Evolutionary conservation across 2,888 invertebrate species (phyloP), one percentile per base, ranked within the genome.

Genomic region (Drosophila pegasa): DNA sequence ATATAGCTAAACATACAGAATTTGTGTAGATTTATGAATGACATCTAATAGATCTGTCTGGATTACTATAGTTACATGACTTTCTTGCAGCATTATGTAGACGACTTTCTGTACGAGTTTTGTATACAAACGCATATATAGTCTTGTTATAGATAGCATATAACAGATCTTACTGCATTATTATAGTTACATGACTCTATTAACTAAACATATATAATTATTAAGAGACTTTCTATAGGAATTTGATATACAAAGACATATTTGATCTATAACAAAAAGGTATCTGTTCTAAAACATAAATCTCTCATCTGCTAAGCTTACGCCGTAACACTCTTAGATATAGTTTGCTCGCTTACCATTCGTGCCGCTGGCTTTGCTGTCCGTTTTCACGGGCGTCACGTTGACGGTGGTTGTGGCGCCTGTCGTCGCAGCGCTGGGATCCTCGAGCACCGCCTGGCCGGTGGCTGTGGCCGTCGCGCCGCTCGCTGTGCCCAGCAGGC

Each of bases 321-420:
- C 2, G 7, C n/a, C n/a, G 1, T 35, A n/a, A 2, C 9, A n/a
- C 10, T 18, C 9, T 37, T 3, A 18, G 12, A 18, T 2, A 10
- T 10, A 1, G 2, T n/a, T 37, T 1, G 37, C 2, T 52, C 1
- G 4, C 91, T 78, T 35, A 90, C 90, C 90, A 61, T 80, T 75
- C 38, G 89, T 75, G 27, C 81, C 82, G 40, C 80, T 80, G 50
- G 84, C 80, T 72, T 91, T 90, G 35, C 73, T 83, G 52, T 90
- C 91, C 33, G 84, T 78, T 78, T 91, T 92, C 29, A 90, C 75
- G 12, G 83, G 66, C 54, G 89, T 71, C 56, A 87, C 65, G 2
- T 84, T 75, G 37, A 84, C 81, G 29, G 84, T 68, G n/a, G 68
- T 64, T 20, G 64, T 27, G n/a, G 33, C 63, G 6, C 62, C 81